Evolutionary conservation across 2,888 invertebrate species (phyloP).

Genomic region (Troides oblongomaculatus): DNA sequence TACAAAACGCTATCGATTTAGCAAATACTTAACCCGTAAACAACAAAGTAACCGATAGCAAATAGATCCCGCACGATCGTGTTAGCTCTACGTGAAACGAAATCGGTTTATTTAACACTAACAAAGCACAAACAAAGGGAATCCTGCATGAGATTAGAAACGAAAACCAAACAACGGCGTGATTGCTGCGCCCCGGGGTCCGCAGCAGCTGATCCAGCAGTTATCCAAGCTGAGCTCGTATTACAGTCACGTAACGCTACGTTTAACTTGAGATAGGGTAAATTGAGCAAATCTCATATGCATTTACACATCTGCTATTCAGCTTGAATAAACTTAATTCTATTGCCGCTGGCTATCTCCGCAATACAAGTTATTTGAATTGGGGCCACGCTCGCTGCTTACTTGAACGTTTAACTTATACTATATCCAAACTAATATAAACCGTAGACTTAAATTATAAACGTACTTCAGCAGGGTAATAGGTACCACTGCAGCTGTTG

Average conservation of each 20-base stretch:
- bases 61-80: slow-evolving; percentile 5
- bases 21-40: slow-evolving; percentile 11
- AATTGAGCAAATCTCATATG: slow-evolving; percentile 29
- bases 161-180: slow-evolving; percentile 17
- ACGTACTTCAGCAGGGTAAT: background rate
- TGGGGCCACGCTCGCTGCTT: slow-evolving; percentile 3
- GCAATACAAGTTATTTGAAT: slow-evolving; percentile 2
- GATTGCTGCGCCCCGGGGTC: slow-evolving; percentile 17
- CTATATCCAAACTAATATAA: background rate
- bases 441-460: background rate
- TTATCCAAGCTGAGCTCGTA: slow-evolving; percentile 25
- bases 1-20: background rate
- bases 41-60: slow-evolving; percentile 8
- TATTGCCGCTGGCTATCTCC: slow-evolving; percentile 22
- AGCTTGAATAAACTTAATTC: slow-evolving; percentile 28
- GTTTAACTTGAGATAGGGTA: slow-evolving; percentile 23
- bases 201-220: slow-evolving; percentile 15
- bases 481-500: too few species aligned
- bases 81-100: slow-evolving; percentile 1
- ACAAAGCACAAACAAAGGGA: slow-evolving; percentile 9
- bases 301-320: slow-evolving; percentile 28
- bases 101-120: slow-evolving; percentile 13
- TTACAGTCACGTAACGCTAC: slow-evolving; percentile 18
- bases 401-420: slow-evolving; percentile 10
- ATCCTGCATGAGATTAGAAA: slow-evolving; percentile 22